These are phyloP conservation scores for Campoplex capitator DNA, from an alignment of 2,888 invertebrate species.

Conservation along the genomic window DNA sequence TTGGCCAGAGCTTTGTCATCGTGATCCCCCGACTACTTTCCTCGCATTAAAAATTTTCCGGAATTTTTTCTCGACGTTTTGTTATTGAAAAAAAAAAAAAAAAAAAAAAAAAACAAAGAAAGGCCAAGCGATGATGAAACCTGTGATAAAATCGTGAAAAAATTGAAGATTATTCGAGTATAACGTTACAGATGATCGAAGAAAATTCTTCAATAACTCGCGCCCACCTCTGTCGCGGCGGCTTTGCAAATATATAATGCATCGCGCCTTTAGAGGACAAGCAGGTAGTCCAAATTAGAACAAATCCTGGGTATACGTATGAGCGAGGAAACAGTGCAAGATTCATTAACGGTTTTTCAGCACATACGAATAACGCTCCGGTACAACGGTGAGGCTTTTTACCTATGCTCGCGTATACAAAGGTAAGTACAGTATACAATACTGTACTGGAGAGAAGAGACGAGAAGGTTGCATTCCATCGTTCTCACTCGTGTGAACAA, in stretches of 20 bases:
- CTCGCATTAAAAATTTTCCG: not conserved
- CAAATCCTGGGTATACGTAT: not conserved
- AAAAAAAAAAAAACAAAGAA: too few species aligned
- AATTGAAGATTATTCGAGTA: not conserved
- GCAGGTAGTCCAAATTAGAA: not conserved
- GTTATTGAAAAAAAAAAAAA: not conserved
- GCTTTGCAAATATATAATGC: not conserved
- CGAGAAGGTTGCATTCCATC: slow-evolving; percentile 73
- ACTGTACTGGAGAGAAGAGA: not conserved
- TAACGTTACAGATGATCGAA: not conserved
- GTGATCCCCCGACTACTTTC: not conserved
- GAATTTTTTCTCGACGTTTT: not conserved
- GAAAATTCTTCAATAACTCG: not conserved
- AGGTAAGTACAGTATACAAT: slow-evolving; percentile 13
- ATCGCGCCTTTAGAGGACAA: not conserved
- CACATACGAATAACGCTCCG: slow-evolving; percentile 69
- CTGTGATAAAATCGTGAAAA: not conserved
- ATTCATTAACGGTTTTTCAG: slow-evolving; percentile 82
- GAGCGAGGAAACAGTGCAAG: slow-evolving; percentile 74
- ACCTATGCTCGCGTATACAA: not conserved
- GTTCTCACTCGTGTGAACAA: slow-evolving; percentile 75
- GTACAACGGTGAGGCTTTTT: slow-evolving; percentile 6
- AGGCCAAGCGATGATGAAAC: not conserved
- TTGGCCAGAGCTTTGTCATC: not conserved
- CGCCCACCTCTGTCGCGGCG: too few species aligned